These are phyloP conservation scores for Montipora efflorescens DNA, from an alignment of 64 coral and sea anemone species.

Conservation along the genomic window DNA sequence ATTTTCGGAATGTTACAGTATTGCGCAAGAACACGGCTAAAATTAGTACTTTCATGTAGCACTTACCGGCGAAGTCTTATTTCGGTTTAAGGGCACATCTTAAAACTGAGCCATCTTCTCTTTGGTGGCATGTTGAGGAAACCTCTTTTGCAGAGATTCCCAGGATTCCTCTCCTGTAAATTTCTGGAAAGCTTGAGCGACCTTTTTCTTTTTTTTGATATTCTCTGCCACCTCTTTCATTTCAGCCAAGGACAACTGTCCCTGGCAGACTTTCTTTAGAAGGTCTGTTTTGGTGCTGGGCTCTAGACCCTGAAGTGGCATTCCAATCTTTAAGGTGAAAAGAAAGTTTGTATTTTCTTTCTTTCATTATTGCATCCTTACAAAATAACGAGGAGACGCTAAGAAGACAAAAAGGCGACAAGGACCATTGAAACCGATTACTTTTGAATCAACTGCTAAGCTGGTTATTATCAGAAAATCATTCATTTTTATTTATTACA, in stretches of 20 bases:
- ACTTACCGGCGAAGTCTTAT: background rate
- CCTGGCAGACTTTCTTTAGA: background rate
- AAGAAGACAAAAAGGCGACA: too few species aligned
- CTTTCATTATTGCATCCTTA: too few species aligned
- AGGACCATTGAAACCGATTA: too few species aligned
- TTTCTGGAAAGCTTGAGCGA: too few species aligned
- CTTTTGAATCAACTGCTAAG: too few species aligned
- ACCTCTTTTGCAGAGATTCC: constrained; percentile 25
- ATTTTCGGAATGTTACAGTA: too few species aligned
- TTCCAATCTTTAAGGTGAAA: background rate
- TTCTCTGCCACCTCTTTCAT: background rate
- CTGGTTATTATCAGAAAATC: too few species aligned
- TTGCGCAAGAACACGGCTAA: too few species aligned
- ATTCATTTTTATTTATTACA: too few species aligned
- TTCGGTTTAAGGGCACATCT: background rate
- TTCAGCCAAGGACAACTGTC: constrained; percentile 1
- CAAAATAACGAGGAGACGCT: too few species aligned
- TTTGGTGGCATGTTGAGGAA: constrained; percentile 32
- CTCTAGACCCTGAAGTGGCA: constrained; percentile 32
- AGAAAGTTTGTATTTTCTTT: background rate
- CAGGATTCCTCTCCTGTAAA: background rate
- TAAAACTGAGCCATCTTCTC: constrained; percentile 64
- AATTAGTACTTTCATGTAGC: too few species aligned
- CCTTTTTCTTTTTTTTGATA: background rate
- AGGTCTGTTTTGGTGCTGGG: constrained; percentile 8